phyloP scores from a whole-genome alignment of 2,113 vertebrate species.

The Steatornis caripensis region DNA sequence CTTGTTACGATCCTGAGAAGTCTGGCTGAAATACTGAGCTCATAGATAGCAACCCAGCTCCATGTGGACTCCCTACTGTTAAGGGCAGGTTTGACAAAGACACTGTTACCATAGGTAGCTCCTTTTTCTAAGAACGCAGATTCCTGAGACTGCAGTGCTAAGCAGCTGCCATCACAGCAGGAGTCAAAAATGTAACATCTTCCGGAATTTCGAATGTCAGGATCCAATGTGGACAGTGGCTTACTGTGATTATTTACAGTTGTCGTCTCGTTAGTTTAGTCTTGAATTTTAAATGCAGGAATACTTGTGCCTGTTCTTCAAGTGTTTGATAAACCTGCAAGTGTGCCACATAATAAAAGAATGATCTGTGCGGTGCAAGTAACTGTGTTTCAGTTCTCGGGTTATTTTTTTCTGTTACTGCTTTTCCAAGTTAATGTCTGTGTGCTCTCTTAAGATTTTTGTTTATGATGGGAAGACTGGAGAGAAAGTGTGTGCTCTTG shows the following conservation, averaged over 20 bases:
- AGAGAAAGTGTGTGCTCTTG: slow-evolving; percentile 77
- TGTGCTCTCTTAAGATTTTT: slow-evolving; percentile 75
- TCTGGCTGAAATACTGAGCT: background rate
- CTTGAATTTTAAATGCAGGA: background rate
- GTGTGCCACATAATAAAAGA: background rate
- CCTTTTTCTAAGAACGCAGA: background rate
- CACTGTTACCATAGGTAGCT: background rate
- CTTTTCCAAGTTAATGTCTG: background rate
- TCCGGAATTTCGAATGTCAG: background rate
- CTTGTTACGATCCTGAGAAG: background rate
- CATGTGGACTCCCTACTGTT: background rate
- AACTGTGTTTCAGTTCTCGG: background rate
- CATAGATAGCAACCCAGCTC: background rate
- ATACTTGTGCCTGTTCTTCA: background rate
- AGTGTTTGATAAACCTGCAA: background rate
- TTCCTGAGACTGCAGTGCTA: background rate
- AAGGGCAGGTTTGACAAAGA: background rate
- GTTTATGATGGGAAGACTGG: slow-evolving; percentile 88
- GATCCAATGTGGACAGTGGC: background rate
- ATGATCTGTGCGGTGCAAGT: background rate
- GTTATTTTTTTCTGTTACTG: background rate
- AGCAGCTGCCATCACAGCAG: background rate
- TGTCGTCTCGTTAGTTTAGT: background rate
- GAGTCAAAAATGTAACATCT: background rate
- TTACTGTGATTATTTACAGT: background rate